phyloP scores from a whole-genome alignment of 2,888 invertebrate species.

The Diploptera punctata region DNA sequence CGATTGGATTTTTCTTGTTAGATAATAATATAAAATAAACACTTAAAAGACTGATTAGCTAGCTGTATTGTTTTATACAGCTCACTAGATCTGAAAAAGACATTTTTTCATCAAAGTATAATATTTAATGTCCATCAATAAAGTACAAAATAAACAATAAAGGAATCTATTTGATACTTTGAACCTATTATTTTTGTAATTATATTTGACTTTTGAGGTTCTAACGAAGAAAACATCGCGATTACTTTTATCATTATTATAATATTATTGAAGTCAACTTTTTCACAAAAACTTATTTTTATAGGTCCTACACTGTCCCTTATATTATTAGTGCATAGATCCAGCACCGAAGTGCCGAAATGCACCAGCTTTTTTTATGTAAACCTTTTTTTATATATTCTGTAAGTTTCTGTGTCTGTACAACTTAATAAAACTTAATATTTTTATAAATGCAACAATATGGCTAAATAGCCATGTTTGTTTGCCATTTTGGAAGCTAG shows the following conservation, averaged over 20 bases:
- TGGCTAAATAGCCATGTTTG: slow-evolving; percentile 6
- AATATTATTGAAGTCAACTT: not conserved
- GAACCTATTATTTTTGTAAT: not conserved
- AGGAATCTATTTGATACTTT: not conserved
- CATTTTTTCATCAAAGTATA: not conserved
- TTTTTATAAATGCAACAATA: slow-evolving; percentile 29
- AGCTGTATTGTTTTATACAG: not conserved
- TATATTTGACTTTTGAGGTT: not conserved
- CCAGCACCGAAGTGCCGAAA: slow-evolving; percentile 36
- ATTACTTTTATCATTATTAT: too few relatives aligned
- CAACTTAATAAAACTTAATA: slow-evolving; percentile 21
- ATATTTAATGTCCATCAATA: not conserved
- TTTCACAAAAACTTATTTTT: too few relatives aligned
- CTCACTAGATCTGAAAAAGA: slow-evolving; percentile 11
- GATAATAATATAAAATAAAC: not conserved
- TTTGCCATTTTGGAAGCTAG: slow-evolving; percentile 41
- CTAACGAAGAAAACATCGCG: not conserved
- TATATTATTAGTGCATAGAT: too few relatives aligned
- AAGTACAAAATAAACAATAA: slow-evolving; percentile 12
- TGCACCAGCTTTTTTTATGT: slow-evolving; percentile 21
- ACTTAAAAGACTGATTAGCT: slow-evolving; percentile 4
- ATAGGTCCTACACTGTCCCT: too few relatives aligned
- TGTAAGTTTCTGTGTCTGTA: slow-evolving; percentile 34
- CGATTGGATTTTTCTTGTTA: not conserved
- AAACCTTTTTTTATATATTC: slow-evolving; percentile 32